phyloP scores from a whole-genome alignment of 1,140 invertebrate genomes.

The Calycopis cecrops region DNA sequence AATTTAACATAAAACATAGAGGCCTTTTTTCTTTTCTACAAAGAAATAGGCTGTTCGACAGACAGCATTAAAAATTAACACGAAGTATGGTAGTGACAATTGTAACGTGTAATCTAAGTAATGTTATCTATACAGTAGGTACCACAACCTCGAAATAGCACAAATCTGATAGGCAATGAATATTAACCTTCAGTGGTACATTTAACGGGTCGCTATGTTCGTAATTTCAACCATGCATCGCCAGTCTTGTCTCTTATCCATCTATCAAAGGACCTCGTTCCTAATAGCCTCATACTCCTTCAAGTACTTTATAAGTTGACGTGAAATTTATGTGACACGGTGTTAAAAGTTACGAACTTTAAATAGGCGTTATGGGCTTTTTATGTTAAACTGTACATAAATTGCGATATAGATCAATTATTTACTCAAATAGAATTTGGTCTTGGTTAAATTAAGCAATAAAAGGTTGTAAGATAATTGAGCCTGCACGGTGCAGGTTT shows the following conservation, averaged over 20 bases:
- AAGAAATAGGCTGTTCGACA: no score
- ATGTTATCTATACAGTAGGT: no score
- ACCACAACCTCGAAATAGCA: no score
- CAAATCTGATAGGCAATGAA: neutral
- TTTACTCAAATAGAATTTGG: neutral
- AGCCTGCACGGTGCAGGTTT: neutral
- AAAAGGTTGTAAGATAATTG: neutral
- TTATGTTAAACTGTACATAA: no score
- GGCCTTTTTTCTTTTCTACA: no score
- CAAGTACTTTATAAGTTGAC: slow-evolving; percentile 14
- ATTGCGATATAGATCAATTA: neutral
- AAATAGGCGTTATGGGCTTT: slow-evolving; percentile 1
- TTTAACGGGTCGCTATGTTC: slow-evolving; percentile 20
- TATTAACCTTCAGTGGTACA: slow-evolving; percentile 20
- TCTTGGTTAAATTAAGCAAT: no score
- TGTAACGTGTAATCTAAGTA: no score
- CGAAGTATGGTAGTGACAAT: no score
- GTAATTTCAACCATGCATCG: slow-evolving; percentile 21
- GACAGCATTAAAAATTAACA: no score
- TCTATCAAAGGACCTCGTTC: slow-evolving; percentile 21
- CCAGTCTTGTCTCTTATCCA: slow-evolving; percentile 18
- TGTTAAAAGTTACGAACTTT: slow-evolving; percentile 11
- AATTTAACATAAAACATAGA: no score
- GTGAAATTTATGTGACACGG: slow-evolving; percentile 14
- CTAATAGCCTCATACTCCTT: slow-evolving; percentile 17